These are phyloP conservation scores for Ricordea florida DNA, from an alignment of 92 coral and sea anemone genomes.

Conservation along the genomic window DNA sequence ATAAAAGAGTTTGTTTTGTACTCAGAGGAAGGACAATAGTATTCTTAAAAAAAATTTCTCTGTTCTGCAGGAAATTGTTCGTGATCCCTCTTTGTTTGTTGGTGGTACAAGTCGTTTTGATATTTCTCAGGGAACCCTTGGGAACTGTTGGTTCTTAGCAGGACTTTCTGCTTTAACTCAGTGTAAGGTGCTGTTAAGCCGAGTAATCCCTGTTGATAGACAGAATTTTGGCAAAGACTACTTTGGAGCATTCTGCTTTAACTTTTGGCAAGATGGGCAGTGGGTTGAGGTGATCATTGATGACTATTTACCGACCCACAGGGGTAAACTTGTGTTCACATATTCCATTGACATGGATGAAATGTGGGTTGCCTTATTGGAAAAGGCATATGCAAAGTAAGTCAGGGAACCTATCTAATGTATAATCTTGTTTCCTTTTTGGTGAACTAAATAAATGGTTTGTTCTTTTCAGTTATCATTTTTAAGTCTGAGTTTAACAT, in stretches of 20 bases:
- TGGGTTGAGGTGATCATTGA: constrained; percentile 46
- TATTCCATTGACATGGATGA: constrained; percentile 19
- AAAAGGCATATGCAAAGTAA: constrained; percentile 59
- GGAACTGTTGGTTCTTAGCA: constrained; percentile 49
- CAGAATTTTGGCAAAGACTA: constrained; percentile 17
- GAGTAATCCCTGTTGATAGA: constrained; percentile 40
- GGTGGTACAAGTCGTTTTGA: constrained; percentile 42
- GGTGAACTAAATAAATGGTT: no score
- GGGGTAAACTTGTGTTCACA: constrained; percentile 20
- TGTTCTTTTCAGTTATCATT: not conserved
- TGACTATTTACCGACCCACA: constrained; percentile 33
- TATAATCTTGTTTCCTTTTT: not conserved
- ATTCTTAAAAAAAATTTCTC: no score
- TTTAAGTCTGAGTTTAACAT: not conserved
- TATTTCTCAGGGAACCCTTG: constrained; percentile 35
- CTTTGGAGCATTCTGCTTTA: constrained; percentile 42
- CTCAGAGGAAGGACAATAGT: no score
- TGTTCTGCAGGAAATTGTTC: constrained; percentile 35
- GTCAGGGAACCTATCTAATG: no score
- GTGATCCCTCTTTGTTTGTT: constrained; percentile 34
- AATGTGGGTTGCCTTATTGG: constrained; percentile 44
- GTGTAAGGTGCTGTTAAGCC: constrained; percentile 18
- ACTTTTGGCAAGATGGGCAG: constrained; percentile 54
- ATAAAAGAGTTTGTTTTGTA: no score
- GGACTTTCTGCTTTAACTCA: constrained; percentile 27